Base-by-base conservation (phyloP, 2,888 invertebrate genomes). In the Dilophus febrilis region DNA sequence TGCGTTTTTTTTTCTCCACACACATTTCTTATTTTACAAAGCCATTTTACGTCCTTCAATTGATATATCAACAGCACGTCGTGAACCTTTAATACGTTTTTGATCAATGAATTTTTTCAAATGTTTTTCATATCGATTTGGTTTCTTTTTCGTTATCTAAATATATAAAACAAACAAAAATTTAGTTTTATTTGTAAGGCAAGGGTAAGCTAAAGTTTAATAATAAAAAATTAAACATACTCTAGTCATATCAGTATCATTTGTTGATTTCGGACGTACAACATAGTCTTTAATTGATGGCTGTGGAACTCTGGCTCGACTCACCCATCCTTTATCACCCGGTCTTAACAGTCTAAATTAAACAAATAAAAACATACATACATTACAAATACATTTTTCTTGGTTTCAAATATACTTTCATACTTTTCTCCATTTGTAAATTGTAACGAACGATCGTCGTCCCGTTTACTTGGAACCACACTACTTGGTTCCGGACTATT, bases 271-370 rank as follows among this genome's bases (percentile, higher is more conserved):
- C 12, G 98, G 97, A 37, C 98, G 70, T 49, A 85, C 78, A 38
- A 97, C 84, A 63, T 98, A 98, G 64, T 97, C 97, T 66, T 91
- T 95, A 59, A 81, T 90, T 37, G 92, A 91, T 18, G 94, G 94
- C 57, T 75, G 64, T 17, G 98, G 98, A 42, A 98, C 97, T 43
- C 97, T 71, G 12, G 97, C 97, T 55, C 97, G 70, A 27, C 81
- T 78, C 46, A 94, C 78, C 91, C 91, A 97, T 31, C 95, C 97
- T 47, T 84, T 82, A 57, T 94, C 92, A 43, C 97, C 97, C 0
- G 95, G 95, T 42, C 91, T 71, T 43, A 87, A 63, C 38, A 76
- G 67, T 56, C 80, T 80, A 45, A 10, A 36, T 35, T 3, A 35
- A 30, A 27, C 3, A 42, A 41, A 40, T 22, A 16, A 34, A 41